A percentile compares a stretch with the other conserved stretches of the same genome.
Evolutionary conservation across 2,888 invertebrate genomes (phyloP).

Genomic region (Agonum fuliginosum): DNA sequence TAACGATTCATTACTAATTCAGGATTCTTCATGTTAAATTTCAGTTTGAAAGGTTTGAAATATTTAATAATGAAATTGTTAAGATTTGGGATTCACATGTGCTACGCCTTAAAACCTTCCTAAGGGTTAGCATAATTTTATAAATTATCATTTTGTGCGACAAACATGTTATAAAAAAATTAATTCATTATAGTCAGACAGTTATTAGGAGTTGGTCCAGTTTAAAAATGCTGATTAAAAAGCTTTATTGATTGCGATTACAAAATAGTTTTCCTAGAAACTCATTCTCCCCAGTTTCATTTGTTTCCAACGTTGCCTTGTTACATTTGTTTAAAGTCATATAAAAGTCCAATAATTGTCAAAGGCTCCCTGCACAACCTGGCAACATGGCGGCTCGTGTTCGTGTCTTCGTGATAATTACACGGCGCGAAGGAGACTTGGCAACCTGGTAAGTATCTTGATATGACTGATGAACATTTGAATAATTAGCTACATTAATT

Average conservation of each 20-base stretch:
- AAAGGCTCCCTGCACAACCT: not conserved
- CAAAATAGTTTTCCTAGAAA: slow-evolving; percentile 31
- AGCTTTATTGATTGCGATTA: not conserved
- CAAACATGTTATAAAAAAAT: too few relatives aligned
- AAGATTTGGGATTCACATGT: too few relatives aligned
- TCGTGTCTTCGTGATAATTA: slow-evolving; percentile 41
- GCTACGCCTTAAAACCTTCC: too few relatives aligned
- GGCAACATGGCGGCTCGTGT: slow-evolving; percentile 22
- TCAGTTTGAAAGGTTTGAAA: too few relatives aligned
- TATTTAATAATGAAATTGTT: too few relatives aligned
- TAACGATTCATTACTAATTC: too few relatives aligned
- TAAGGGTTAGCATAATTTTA: too few relatives aligned
- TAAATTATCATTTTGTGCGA: too few relatives aligned
- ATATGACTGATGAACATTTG: slow-evolving; percentile 58
- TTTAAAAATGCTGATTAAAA: not conserved
- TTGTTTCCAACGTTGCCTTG: slow-evolving; percentile 9
- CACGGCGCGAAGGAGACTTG: slow-evolving; percentile 1
- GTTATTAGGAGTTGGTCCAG: too few relatives aligned
- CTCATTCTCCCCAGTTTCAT: slow-evolving; percentile 7
- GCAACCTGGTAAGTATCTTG: slow-evolving; percentile 46
- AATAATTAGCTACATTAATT: slow-evolving; percentile 58
- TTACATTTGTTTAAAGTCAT: slow-evolving; percentile 44
- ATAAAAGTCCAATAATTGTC: slow-evolving; percentile 57
- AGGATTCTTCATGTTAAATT: too few relatives aligned
- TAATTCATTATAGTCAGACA: too few relatives aligned